Base-by-base conservation (phyloP, 2,888 invertebrate genomes). In the Rhamphomyia laevipes region DNA sequence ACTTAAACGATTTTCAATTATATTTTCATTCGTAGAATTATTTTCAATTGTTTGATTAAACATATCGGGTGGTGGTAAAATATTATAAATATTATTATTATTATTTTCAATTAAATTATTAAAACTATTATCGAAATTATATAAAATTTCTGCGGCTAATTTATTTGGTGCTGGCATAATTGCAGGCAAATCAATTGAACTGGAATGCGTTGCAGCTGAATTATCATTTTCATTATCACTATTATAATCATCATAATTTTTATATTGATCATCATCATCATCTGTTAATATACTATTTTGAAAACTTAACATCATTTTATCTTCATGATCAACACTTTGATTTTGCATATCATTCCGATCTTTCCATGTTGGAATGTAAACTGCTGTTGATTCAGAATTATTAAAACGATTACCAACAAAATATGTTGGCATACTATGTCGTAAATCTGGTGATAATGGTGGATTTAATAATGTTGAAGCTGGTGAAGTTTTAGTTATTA, bases 381-480 rank as follows among this genome's bases (percentile, higher is more conserved):
- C 74, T 49, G 74, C 73, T 0, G 77, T 78, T 46, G 73, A 65
- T 35, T 73, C 73, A 49, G 71, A 73, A 48, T 71, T 67, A 60
- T 75, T 77, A 55, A 77, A 78, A 49, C 76, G 75, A 61, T 77
- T 76, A 6, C 75, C 77, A 18, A 77, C 76, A 61, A 77, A 77
- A 51, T 75, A 75, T 55, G 79, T 77, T 9, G 84, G 84, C 66
- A 80, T 81, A 63, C 82, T 84, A 57, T 81, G 80, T 27, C 83
- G 73, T 31, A 74, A 76, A 10, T 53, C 71, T 55, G 58, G 58
- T 4, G 59, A 60, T 17, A 38, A 48, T 1, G 53, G 49, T n/a
- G 21, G 23, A 6, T 72, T 55, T 55, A 68, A 41, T 31, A 72
- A 10, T 30, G 43, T 2, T 47, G 45, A 7, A 44, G 41, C 13